Conservation (phyloP, 2,797 vertebrate genomes). For the Catharus ustulatus region DNA sequence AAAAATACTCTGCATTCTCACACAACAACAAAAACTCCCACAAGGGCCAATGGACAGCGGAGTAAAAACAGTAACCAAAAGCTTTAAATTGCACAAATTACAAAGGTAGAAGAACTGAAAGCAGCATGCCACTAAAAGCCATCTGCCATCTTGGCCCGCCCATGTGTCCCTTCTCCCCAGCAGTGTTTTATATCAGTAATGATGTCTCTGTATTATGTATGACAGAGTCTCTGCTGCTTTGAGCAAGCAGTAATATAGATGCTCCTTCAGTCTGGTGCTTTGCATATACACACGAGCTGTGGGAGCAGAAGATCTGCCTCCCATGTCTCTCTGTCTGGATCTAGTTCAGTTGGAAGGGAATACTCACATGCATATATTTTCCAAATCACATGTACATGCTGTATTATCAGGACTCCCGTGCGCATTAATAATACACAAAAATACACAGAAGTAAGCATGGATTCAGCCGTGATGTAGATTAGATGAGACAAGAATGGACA, state of each 20-base stretch:
- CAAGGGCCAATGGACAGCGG: conserved; percentile 63
- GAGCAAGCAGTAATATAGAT: conserved; percentile 51
- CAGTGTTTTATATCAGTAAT: conserved; percentile 71
- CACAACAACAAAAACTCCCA: conserved; percentile 70
- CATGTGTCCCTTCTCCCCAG: conserved; percentile 68
- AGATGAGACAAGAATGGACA: not conserved
- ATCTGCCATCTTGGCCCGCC: conserved; percentile 79
- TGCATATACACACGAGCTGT: conserved; percentile 3
- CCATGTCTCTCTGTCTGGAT: conserved; percentile 15
- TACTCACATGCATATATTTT: conserved; percentile 17
- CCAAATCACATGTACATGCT: not conserved
- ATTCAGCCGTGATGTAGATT: not conserved
- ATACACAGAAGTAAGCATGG: not conserved
- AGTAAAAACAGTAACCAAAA: conserved; percentile 75
- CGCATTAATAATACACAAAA: conserved; percentile 40
- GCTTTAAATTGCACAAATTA: conserved; percentile 67
- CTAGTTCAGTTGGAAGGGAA: conserved; percentile 20
- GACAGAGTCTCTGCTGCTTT: conserved; percentile 59
- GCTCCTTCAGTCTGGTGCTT: conserved; percentile 56
- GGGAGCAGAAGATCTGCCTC: conserved; percentile 41
- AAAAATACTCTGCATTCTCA: conserved; percentile 75
- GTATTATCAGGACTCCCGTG: not conserved
- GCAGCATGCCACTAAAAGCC: conserved; percentile 71
- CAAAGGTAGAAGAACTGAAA: conserved; percentile 72
- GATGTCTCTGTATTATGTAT: conserved; percentile 67